Conservation (phyloP, 2,113 vertebrate genomes). For the Epinephelus lanceolatus region DNA sequence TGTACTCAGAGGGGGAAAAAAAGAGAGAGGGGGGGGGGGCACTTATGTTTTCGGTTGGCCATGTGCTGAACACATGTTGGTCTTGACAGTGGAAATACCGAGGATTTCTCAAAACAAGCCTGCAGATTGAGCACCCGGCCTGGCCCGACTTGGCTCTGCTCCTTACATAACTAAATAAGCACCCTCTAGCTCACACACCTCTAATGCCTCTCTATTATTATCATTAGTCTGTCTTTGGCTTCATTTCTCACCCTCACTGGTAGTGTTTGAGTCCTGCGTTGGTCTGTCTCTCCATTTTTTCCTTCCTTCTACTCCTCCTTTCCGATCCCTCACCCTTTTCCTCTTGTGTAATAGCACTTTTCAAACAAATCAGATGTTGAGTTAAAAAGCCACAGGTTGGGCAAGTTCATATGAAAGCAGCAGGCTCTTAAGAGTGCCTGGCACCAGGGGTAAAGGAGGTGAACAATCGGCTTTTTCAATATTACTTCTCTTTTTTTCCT, state of each 20-base stretch:
- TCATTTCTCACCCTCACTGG: conserved; percentile 11
- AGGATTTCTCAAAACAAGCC: conserved; percentile 78
- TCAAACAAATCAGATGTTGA: conserved; percentile 37
- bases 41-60: conserved; percentile 61
- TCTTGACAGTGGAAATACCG: conserved; percentile 76
- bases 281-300: conserved; percentile 17
- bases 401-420: conserved; percentile 44
- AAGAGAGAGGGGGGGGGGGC: conserved; percentile 23
- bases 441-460: conserved; percentile 38
- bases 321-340: conserved; percentile 24
- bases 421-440: conserved; percentile 31
- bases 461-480: conserved; percentile 69
- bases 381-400: conserved; percentile 32
- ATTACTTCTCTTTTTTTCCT: conserved; percentile 29
- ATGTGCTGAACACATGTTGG: conserved; percentile 83
- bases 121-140: conserved; percentile 53
- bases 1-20: conserved; percentile 16
- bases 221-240: conserved; percentile 47
- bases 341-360: conserved; percentile 38
- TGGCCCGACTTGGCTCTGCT: conserved; percentile 46
- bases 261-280: not conserved
- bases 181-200: conserved; percentile 45
- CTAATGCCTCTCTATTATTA: conserved; percentile 59
- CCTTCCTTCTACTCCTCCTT: conserved; percentile 11
- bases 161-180: conserved; percentile 79